A percentile compares a stretch with the other conserved stretches of the same genome.
Evolutionary conservation across 2,797 vertebrate species (phyloP).

Genomic region (Delichon dasypus): DNA sequence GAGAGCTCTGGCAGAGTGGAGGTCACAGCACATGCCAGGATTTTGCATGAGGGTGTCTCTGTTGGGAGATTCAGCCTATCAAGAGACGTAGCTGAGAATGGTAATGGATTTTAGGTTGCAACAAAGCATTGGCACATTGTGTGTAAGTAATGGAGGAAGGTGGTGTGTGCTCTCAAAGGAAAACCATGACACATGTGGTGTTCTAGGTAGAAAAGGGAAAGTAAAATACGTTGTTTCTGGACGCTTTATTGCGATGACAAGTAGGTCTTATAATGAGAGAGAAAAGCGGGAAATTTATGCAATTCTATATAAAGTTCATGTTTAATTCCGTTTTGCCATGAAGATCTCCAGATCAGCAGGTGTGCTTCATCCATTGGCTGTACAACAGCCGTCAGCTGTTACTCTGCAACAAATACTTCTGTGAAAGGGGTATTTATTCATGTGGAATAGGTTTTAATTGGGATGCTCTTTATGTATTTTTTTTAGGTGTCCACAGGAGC

Average conservation of each 20-base stretch:
- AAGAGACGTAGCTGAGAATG: neutral
- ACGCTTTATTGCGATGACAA: neutral
- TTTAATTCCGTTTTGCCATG: neutral
- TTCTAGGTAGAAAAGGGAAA: neutral
- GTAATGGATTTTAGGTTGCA: neutral
- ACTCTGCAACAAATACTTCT: neutral
- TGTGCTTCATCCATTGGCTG: neutral
- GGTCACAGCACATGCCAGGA: neutral
- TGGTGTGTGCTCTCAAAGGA: neutral
- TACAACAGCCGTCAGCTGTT: neutral
- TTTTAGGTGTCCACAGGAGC: neutral
- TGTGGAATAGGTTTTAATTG: neutral
- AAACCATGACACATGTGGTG: rapidly evolving
- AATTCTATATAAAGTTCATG: neutral
- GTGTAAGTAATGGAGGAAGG: neutral
- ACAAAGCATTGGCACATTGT: neutral
- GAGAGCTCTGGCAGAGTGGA: neutral
- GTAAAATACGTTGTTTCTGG: neutral
- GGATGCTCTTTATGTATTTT: neutral
- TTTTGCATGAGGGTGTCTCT: neutral
- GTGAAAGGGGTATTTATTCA: neutral
- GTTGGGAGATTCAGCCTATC: neutral
- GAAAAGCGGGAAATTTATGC: neutral
- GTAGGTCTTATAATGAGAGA: neutral
- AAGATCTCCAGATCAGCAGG: neutral